phyloP scores from a whole-genome alignment of 2,888 invertebrate species.

The Chrysolina oricalcia region DNA sequence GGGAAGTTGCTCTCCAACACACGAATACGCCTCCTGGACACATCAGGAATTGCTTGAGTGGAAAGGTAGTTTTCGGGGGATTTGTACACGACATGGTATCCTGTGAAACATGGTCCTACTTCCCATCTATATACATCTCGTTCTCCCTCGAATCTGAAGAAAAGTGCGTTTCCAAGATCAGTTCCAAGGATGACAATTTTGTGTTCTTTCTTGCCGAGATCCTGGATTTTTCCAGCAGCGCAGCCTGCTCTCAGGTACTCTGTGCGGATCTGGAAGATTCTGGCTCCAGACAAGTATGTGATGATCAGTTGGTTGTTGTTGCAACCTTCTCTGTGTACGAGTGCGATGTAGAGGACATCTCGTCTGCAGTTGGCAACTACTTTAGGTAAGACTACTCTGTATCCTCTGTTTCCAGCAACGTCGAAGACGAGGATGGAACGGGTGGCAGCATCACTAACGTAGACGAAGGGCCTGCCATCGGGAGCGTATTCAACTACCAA shows the following conservation, averaged over 20 bases:
- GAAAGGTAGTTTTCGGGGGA: constrained; percentile 74
- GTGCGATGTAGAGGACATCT: constrained; percentile 79
- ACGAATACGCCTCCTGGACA: constrained; percentile 75
- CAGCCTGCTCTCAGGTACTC: constrained; percentile 77
- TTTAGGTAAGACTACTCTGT: constrained; percentile 75
- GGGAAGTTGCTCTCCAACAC: constrained; percentile 79
- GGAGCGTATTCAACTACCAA: constrained; percentile 75
- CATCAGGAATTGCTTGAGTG: constrained; percentile 75
- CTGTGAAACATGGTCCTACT: constrained; percentile 70
- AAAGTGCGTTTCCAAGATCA: constrained; percentile 76
- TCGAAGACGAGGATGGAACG: constrained; percentile 74
- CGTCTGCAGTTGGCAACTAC: constrained; percentile 72
- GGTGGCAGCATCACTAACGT: constrained; percentile 73
- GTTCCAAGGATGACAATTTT: constrained; percentile 78
- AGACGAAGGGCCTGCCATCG: constrained; percentile 72
- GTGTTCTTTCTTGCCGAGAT: constrained; percentile 76
- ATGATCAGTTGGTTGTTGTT: constrained; percentile 77
- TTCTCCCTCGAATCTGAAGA: constrained; percentile 77
- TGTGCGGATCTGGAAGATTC: constrained; percentile 79
- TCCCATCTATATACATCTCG: constrained; percentile 78
- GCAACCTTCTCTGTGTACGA: constrained; percentile 75
- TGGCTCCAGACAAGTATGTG: constrained; percentile 78
- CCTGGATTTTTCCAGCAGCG: constrained; percentile 72
- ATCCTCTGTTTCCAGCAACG: constrained; percentile 72
- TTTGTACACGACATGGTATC: constrained; percentile 74